A percentile compares a stretch with the other conserved stretches of the same genome.
These are phyloP conservation scores for Epizoanthus rinbou DNA, from an alignment of 92 coral and sea anemone species.

Conservation along the genomic window DNA sequence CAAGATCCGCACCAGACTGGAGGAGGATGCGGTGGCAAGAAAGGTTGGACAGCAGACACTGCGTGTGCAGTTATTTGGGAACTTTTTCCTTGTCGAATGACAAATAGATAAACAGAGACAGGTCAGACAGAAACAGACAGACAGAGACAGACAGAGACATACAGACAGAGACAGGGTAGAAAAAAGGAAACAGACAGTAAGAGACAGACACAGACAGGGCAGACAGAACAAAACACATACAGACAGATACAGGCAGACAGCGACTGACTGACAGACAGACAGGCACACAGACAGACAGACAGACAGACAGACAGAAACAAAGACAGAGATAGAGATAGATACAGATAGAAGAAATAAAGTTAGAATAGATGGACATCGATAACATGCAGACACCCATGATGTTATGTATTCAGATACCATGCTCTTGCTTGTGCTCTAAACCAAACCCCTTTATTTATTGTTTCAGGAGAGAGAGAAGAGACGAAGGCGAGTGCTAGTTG, in stretches of 20 bases:
- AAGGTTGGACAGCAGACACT: conserved; percentile 52
- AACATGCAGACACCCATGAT: neutral
- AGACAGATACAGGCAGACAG: neutral
- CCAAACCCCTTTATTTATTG: neutral
- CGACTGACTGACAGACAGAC: no score
- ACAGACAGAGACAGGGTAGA: no score
- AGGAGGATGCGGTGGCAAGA: conserved; percentile 91
- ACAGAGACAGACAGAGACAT: no score
- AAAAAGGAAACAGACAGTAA: neutral
- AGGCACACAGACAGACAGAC: no score
- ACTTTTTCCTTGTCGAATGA: neutral
- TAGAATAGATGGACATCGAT: neutral
- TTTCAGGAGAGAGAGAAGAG: conserved; percentile 92
- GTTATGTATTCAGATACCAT: neutral
- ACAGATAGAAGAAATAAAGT: no score
- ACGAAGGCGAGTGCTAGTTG: conserved; percentile 88
- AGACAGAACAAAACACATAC: neutral
- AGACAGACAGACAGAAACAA: no score
- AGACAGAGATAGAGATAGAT: no score
- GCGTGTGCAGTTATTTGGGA: neutral
- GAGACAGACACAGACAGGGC: neutral
- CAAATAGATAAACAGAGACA: no score
- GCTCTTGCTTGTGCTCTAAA: neutral
- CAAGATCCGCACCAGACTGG: conserved; percentile 82
- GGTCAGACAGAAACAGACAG: no score